Evolutionary conservation across 2,888 invertebrate species (phyloP).

Genomic region (Bhutanitis thaidina): DNA sequence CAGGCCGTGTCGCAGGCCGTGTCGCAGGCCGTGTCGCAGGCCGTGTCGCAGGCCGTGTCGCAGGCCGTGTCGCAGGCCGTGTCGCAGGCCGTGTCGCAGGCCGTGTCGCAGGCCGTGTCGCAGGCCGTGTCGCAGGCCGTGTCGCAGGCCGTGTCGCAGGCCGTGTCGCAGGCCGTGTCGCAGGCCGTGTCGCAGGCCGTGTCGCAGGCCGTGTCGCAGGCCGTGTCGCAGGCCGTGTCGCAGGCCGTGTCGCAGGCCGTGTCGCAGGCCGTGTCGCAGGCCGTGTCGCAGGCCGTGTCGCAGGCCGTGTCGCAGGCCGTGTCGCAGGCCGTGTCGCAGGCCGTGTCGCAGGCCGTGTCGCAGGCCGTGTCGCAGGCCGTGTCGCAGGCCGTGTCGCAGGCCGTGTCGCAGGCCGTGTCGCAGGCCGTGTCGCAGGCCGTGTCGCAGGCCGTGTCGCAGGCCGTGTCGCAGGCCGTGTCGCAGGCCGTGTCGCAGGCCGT

Average conservation of each 20-base stretch:
- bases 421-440: no score
- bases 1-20: no score
- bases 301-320: slow-evolving; percentile 73
- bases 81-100: no score
- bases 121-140: slow-evolving; percentile 15
- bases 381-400: slow-evolving; percentile 70
- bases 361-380: slow-evolving; percentile 78
- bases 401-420: slow-evolving; percentile 65
- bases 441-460: neutral
- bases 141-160: slow-evolving; percentile 53
- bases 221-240: slow-evolving; percentile 59
- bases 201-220: slow-evolving; percentile 69
- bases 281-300: slow-evolving; percentile 73
- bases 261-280: slow-evolving; percentile 74
- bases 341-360: slow-evolving; percentile 58
- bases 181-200: slow-evolving; percentile 76
- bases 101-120: slow-evolving; percentile 83
- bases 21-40: no score
- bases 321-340: slow-evolving; percentile 52
- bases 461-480: neutral
- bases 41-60: no score
- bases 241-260: slow-evolving; percentile 57
- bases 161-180: slow-evolving; percentile 70
- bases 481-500: no score
- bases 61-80: no score